A percentile compares a stretch with the other conserved stretches of the same genome.
Evolutionary conservation across 2,113 vertebrate species (phyloP).

Genomic region (Calonectris borealis): DNA sequence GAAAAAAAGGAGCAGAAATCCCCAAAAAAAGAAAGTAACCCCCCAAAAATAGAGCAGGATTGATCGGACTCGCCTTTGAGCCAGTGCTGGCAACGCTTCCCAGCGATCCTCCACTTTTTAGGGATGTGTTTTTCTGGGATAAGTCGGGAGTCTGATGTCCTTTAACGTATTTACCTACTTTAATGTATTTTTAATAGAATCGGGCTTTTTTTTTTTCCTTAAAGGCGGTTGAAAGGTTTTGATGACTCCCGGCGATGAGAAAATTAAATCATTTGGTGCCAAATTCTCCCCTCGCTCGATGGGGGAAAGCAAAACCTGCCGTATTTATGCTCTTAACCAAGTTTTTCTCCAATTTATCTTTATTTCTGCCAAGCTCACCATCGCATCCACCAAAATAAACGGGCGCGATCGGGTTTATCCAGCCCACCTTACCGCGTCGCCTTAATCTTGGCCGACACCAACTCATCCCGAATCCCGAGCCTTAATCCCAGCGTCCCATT

Average conservation of each 20-base stretch:
- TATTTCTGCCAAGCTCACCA: background rate
- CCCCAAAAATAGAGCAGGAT: too few species aligned
- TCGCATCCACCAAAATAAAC: background rate
- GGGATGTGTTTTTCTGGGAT: background rate
- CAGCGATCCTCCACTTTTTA: rapidly evolving
- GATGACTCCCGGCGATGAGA: background rate
- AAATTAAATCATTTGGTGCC: background rate
- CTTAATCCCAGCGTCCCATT: background rate
- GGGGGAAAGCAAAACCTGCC: background rate
- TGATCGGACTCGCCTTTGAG: background rate
- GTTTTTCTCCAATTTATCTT: background rate
- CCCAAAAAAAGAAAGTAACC: too few species aligned
- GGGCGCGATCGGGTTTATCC: rapidly evolving
- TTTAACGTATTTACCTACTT: too few species aligned
- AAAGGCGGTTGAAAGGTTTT: background rate
- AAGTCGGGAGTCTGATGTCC: rapidly evolving
- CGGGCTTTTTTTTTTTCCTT: too few species aligned
- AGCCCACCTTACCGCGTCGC: rapidly evolving
- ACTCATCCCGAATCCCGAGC: background rate
- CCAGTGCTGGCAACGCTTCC: background rate
- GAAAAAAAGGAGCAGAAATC: background rate
- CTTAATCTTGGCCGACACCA: rapidly evolving
- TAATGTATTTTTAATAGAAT: background rate
- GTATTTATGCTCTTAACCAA: rapidly evolving
- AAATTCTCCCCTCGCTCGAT: too few species aligned